These are phyloP conservation scores for Copsychus sechellarum DNA, from an alignment of 2,113 vertebrate species.

Conservation along the genomic window DNA sequence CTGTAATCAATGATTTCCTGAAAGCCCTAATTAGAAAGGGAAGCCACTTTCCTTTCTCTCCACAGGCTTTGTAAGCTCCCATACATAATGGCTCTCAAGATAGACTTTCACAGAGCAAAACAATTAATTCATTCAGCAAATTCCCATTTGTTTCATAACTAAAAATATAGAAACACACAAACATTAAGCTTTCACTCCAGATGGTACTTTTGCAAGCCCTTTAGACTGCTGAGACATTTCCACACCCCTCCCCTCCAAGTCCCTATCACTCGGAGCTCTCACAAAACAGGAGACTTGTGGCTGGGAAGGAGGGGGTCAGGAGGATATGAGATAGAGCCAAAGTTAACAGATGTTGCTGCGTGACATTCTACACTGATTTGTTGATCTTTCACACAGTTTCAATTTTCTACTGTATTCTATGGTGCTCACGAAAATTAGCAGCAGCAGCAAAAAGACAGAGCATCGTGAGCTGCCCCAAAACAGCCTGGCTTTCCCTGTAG, in stretches of 20 bases:
- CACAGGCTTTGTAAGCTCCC: constrained; percentile 17
- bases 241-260: background rate
- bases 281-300: constrained; percentile 35
- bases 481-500: constrained; percentile 1
- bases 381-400: constrained; percentile 71
- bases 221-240: background rate
- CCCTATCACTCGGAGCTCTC: background rate
- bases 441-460: constrained; percentile 54
- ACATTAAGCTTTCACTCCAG: constrained; percentile 5
- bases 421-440: constrained; percentile 64
- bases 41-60: constrained; percentile 36
- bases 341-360: constrained; percentile 58
- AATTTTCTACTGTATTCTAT: constrained; percentile 64
- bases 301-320: constrained; percentile 15
- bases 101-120: background rate
- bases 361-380: constrained; percentile 62
- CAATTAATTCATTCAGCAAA: constrained; percentile 57
- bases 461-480: background rate
- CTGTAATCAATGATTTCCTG: constrained; percentile 53
- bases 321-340: constrained; percentile 41
- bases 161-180: constrained; percentile 4
- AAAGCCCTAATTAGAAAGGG: constrained; percentile 43
- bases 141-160: constrained; percentile 49
- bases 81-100: constrained; percentile 8
- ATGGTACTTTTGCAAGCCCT: constrained; percentile 31